Conservation (phyloP, 2,113 vertebrate species). For the Rousettus leschenaultii region DNA sequence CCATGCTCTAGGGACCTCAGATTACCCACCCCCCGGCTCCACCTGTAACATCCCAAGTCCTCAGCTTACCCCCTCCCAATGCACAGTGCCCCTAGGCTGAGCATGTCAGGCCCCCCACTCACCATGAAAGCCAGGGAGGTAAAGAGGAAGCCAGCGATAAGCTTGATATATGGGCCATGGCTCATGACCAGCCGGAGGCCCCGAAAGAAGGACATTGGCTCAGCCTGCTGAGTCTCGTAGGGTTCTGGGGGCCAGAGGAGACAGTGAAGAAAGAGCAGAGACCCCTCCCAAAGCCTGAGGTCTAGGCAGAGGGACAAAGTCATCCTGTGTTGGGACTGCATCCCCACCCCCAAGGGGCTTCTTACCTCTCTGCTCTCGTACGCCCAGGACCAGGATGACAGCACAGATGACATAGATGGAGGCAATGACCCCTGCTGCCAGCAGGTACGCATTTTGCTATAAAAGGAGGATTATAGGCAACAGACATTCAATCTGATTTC, state of each 20-base stretch:
- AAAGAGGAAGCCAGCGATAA: constrained; percentile 94
- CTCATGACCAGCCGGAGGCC: constrained; percentile 91
- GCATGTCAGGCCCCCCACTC: not conserved
- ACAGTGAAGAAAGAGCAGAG: not conserved
- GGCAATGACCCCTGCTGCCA: constrained; percentile 90
- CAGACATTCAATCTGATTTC: constrained; percentile 2
- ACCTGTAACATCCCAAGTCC: not conserved
- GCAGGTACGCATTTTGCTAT: constrained; percentile 91
- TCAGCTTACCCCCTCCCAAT: not conserved
- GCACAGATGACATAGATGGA: constrained; percentile 92
- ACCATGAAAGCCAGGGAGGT: constrained; percentile 97
- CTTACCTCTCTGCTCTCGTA: constrained; percentile 91
- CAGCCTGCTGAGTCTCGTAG: constrained; percentile 72
- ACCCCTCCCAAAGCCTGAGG: not conserved
- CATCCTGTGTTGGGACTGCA: not conserved
- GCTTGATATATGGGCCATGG: constrained; percentile 90
- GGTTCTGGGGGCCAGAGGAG: constrained; percentile 79
- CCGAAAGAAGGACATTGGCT: constrained; percentile 85
- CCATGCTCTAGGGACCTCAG: not conserved
- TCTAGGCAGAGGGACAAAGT: not conserved
- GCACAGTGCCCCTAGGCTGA: not conserved
- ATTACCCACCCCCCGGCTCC: not conserved
- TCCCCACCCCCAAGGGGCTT: not conserved
- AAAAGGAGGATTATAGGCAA: not conserved
- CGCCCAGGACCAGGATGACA: constrained; percentile 85